phyloP scores from a whole-genome alignment of 2,113 vertebrate species.

The Gracilinanus agilis region DNA sequence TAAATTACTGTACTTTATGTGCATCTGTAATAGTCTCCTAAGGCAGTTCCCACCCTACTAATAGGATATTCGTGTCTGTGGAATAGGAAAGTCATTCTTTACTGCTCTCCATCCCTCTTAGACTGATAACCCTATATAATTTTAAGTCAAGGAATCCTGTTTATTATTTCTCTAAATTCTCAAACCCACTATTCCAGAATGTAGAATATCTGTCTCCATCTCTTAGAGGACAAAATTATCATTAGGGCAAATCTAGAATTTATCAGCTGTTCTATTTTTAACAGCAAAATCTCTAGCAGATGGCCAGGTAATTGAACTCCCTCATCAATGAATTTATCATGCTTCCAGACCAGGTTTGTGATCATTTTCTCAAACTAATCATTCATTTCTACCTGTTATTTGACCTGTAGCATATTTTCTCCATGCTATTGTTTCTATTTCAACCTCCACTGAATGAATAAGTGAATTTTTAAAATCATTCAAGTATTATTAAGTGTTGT shows the following conservation, averaged over 20 bases:
- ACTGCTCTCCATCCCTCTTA: neutral
- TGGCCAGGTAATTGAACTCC: neutral
- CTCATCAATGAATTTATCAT: neutral
- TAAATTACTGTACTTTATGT: neutral
- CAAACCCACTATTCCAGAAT: neutral
- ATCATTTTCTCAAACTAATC: neutral
- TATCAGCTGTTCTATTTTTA: neutral
- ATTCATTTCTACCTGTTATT: neutral
- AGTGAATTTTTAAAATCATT: neutral
- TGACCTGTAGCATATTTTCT: neutral
- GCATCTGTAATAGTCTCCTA: neutral
- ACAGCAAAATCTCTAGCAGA: neutral
- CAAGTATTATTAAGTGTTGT: neutral
- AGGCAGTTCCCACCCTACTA: neutral
- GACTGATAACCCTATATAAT: neutral
- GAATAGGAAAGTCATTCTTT: neutral
- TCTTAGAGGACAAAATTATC: neutral
- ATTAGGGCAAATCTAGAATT: neutral
- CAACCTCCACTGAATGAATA: neutral
- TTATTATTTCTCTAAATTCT: neutral
- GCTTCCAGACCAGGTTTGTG: neutral
- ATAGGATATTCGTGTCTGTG: neutral
- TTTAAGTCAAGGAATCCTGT: neutral
- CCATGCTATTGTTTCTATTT: neutral
- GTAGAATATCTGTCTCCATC: neutral